Conservation (phyloP, 2,888 invertebrate genomes). For the Ditula angustiorana region DNA sequence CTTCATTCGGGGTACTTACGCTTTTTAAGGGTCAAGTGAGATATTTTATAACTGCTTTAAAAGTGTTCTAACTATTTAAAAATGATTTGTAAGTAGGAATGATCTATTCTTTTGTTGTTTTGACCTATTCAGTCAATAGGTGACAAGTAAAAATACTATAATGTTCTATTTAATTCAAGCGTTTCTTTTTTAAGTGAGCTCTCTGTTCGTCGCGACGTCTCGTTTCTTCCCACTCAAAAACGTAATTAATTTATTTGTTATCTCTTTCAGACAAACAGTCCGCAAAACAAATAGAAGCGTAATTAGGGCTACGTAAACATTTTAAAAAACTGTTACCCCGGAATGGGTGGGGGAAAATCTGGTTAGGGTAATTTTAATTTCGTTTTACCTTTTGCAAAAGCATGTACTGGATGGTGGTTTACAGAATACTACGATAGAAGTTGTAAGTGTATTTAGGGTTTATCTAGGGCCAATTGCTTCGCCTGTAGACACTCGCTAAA, state of each 20-base stretch:
- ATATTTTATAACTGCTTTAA: too few relatives aligned
- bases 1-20: too few relatives aligned
- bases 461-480: too few relatives aligned
- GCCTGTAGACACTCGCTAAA: too few relatives aligned
- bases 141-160: too few relatives aligned
- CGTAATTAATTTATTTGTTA: slow-evolving; percentile 38
- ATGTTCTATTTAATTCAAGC: neutral
- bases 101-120: too few relatives aligned
- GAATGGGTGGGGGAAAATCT: slow-evolving; percentile 1
- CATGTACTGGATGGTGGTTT: neutral
- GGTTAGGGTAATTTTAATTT: slow-evolving; percentile 20
- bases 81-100: too few relatives aligned
- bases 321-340: slow-evolving; percentile 30
- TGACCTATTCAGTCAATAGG: too few relatives aligned
- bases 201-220: neutral
- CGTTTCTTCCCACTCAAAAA: slow-evolving; percentile 9
- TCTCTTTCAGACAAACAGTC: slow-evolving; percentile 29
- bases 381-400: slow-evolving; percentile 19
- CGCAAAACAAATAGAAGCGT: slow-evolving; percentile 27
- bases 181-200: neutral
- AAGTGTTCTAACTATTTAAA: too few relatives aligned
- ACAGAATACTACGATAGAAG: too few relatives aligned
- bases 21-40: too few relatives aligned
- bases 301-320: slow-evolving; percentile 34
- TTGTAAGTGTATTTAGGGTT: too few relatives aligned